Evolutionary conservation across 2,888 invertebrate genomes (phyloP).

Genomic region (Platynereis dumerilii): DNA sequence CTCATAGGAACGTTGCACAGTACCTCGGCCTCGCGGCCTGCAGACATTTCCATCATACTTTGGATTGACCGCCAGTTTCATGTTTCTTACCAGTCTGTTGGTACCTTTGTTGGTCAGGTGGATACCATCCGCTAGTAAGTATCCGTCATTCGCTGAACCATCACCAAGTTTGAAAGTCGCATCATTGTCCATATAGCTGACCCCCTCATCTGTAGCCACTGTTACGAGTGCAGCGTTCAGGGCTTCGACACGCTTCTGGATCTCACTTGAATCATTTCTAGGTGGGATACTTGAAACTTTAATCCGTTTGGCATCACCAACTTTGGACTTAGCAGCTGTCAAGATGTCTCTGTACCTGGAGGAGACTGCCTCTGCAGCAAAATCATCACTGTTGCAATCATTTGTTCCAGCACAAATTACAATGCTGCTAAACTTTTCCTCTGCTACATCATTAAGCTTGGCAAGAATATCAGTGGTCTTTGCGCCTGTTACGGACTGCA

Average conservation of each 20-base stretch:
- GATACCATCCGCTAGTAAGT: neutral
- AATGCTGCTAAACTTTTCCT: no score
- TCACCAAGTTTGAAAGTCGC: neutral
- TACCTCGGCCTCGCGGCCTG: neutral
- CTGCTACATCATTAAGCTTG: neutral
- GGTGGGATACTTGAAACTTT: neutral
- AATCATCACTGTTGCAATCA: no score
- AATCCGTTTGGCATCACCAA: neutral
- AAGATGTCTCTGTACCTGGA: no score
- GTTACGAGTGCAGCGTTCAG: neutral
- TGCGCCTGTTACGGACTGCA: neutral
- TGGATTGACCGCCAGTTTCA: neutral
- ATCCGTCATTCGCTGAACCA: conserved; percentile 1
- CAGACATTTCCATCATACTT: neutral
- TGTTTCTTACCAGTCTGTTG: neutral
- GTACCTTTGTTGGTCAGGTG: conserved; percentile 9
- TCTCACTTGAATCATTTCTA: neutral
- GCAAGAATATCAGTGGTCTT: neutral
- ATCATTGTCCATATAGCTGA: neutral
- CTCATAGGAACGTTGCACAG: no score
- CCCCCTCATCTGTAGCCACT: neutral
- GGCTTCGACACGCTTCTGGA: neutral
- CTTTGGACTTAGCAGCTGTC: no score
- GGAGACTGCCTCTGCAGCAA: no score
- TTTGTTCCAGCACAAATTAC: no score